Evolutionary conservation across 2,113 vertebrate species (phyloP), one percentile per base, ranked within the genome.

Genomic region (Spilogale gracilis): DNA sequence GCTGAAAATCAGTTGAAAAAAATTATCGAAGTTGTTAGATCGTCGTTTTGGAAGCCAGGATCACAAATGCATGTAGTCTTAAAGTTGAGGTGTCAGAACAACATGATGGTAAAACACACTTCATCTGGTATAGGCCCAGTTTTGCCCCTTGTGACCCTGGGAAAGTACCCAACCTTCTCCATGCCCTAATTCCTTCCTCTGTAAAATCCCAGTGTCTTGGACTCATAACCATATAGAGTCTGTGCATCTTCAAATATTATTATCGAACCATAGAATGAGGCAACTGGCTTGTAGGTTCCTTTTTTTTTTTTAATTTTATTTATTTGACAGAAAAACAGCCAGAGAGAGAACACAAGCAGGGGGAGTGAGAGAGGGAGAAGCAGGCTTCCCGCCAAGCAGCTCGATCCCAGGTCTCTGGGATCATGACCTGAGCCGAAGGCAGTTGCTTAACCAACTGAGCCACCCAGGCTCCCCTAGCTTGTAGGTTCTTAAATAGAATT

Each of bases 151-250:
- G 38, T 83, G 74, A 83, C 60, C 76, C 69, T 13, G 45, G 25
- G 25, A 25, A 71, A 67, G 43, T 27, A 71, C 50, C 60, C 54
- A 9, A 54, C n/a, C 38, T 43, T 76, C 9, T 63, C 30, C 32
- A 50, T 30, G 60, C 13, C 9, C 30, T 94, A 83, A 30, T 56
- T 84, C 9, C 25, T 85, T 82, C 54, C 5, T 52, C 1, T 71
- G 56, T 82, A 76, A 81, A 89, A 71, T 65, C 23, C 48, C 60
- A 65, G 30, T 38, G 38, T 48, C 54, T 52, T 83, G 14, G 8
- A 89, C n/a, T 76, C 79, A 45, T 96, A 18, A 94, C 91, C 63
- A 69, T 9, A 45, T 61, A 91, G 84, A 86, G 16, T 27, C 32
- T 52, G 9, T 63, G 67, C 63, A 32, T 81, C 80, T 93, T 96